Conservation (phyloP, 2,113 vertebrate genomes). For the Tonatia bakeri region DNA sequence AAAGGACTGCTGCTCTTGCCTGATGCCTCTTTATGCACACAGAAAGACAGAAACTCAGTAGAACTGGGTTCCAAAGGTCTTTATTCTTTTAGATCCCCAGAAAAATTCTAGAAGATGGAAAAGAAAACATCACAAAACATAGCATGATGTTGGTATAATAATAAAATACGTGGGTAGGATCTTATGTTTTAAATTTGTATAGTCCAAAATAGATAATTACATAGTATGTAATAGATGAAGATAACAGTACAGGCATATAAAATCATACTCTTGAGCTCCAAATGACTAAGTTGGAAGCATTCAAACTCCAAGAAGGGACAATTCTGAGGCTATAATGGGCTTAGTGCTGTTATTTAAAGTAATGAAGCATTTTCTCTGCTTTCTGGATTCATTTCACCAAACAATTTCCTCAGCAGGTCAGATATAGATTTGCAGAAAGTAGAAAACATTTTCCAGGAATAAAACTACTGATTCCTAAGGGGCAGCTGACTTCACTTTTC, state of each 20-base stretch:
- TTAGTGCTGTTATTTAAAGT: slow-evolving; percentile 56
- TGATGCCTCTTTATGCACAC: slow-evolving; percentile 10
- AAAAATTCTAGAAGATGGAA: neutral
- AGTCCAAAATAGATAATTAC: neutral
- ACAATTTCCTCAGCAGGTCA: slow-evolving; percentile 61
- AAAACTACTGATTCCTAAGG: slow-evolving; percentile 37
- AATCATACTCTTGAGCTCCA: neutral
- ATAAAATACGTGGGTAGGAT: neutral
- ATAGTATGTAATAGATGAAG: neutral
- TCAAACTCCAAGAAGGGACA: slow-evolving; percentile 24
- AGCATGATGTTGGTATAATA: neutral
- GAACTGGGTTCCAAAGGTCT: slow-evolving; percentile 50
- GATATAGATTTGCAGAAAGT: slow-evolving; percentile 66
- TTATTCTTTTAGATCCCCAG: slow-evolving; percentile 37
- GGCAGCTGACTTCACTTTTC: slow-evolving; percentile 47
- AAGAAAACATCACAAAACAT: neutral
- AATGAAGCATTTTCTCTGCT: slow-evolving; percentile 64
- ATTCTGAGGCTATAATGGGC: slow-evolving; percentile 29
- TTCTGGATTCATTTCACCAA: slow-evolving; percentile 50
- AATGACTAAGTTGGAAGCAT: slow-evolving; percentile 36
- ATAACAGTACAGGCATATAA: neutral
- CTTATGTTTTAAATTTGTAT: neutral
- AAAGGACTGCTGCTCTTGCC: neutral
- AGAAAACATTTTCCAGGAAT: slow-evolving; percentile 66
- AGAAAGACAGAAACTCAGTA: slow-evolving; percentile 68